phyloP scores from a whole-genome alignment of 2,113 vertebrate species.

The Hiodon tergisus region DNA sequence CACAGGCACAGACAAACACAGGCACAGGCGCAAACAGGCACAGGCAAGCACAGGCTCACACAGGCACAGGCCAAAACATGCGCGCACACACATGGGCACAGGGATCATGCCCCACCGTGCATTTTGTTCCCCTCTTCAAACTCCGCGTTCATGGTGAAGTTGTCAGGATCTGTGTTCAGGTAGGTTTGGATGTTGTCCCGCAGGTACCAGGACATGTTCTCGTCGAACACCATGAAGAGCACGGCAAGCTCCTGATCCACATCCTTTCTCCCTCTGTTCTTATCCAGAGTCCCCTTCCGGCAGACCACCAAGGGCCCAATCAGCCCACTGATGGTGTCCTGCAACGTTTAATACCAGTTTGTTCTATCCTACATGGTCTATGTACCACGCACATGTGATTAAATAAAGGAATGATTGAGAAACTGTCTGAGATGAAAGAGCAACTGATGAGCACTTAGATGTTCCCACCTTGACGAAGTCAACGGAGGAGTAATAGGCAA shows the following conservation, averaged over 20 bases:
- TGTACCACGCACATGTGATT: too few relatives aligned
- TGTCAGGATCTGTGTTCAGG: conserved; percentile 57
- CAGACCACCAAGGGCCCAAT: conserved; percentile 2
- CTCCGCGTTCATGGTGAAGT: conserved; percentile 49
- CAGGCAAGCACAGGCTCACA: not conserved
- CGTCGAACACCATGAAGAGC: conserved; percentile 84
- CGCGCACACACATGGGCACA: too few relatives aligned
- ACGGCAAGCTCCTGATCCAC: not conserved
- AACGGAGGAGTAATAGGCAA: conserved; percentile 70
- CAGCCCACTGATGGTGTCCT: not conserved
- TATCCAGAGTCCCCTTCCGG: not conserved
- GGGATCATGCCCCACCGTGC: conserved; percentile 67
- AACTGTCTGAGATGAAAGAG: not conserved
- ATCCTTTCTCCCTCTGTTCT: not conserved
- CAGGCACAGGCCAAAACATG: not conserved
- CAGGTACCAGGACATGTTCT: conserved; percentile 91
- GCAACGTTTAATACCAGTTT: not conserved
- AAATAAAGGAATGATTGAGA: too few relatives aligned
- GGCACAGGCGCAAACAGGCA: not conserved
- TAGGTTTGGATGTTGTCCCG: conserved; percentile 80
- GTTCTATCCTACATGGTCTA: not conserved
- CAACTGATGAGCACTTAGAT: not conserved
- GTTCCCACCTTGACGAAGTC: conserved; percentile 44
- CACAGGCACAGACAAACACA: too few relatives aligned
- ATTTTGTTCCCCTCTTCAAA: conserved; percentile 81